Evolutionary conservation across 2,797 vertebrate species (phyloP).

Genomic region (Neoniphon sammara): DNA sequence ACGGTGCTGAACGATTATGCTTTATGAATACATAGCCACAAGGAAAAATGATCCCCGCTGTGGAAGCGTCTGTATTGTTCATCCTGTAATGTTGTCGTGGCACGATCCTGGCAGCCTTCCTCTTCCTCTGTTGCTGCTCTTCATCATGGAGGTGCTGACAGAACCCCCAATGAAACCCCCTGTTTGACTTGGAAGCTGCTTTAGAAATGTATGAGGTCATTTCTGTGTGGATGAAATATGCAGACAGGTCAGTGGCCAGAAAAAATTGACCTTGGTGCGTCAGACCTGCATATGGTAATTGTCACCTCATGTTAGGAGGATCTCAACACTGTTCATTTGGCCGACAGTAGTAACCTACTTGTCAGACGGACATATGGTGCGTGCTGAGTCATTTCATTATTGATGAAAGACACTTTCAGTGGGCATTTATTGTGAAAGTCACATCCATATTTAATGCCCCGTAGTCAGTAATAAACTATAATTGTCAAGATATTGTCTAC

Average conservation of each 20-base stretch:
- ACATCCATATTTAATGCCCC: constrained; percentile 28
- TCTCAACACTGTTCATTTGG: constrained; percentile 18
- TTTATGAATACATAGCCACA: constrained; percentile 62
- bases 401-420: constrained; percentile 37
- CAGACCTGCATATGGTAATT: not conserved
- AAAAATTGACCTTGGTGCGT: not conserved
- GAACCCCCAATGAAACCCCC: not conserved
- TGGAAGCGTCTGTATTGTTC: constrained; percentile 29
- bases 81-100: constrained; percentile 20
- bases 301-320: constrained; percentile 1
- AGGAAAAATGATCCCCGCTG: constrained; percentile 47
- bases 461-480: constrained; percentile 43
- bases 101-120: constrained; percentile 5
- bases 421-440: constrained; percentile 42
- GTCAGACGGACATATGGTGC: constrained; percentile 21
- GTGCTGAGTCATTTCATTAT: constrained; percentile 36
- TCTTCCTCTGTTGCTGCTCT: not conserved
- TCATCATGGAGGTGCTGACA: not conserved
- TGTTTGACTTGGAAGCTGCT: not conserved
- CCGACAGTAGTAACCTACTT: constrained; percentile 1
- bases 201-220: not conserved
- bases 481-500: constrained; percentile 32
- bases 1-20: constrained; percentile 52
- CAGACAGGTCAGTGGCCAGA: not conserved
- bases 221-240: not conserved